phyloP scores from a whole-genome alignment of 2,113 vertebrate genomes.

The Brachyhypopomus occidentalis region DNA sequence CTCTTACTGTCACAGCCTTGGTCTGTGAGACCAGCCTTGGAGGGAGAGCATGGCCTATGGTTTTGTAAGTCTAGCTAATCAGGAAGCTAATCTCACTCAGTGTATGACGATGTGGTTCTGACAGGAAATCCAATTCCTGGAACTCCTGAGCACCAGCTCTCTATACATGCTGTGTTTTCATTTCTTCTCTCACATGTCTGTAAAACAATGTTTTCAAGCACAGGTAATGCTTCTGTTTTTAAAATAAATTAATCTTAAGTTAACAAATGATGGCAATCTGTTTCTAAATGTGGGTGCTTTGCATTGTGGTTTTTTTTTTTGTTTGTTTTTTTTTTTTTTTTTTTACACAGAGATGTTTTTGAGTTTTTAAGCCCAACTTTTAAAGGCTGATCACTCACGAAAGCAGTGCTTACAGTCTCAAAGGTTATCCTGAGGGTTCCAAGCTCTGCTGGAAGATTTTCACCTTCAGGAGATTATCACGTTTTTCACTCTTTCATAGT shows the following conservation, averaged over 20 bases:
- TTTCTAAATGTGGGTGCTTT: not conserved
- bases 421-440: no score
- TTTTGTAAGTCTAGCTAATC: not conserved
- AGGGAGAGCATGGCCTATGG: no score
- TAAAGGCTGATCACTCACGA: no score
- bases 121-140: no score
- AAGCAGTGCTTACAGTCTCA: no score
- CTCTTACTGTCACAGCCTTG: not conserved
- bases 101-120: not conserved
- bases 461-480: not conserved
- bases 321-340: no score
- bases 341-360: no score
- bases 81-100: not conserved
- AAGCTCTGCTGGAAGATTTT: no score
- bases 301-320: not conserved
- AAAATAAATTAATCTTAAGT: constrained; percentile 26
- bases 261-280: not conserved
- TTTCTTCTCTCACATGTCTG: constrained; percentile 2
- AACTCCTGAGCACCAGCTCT: not conserved
- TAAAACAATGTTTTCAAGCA: constrained; percentile 9
- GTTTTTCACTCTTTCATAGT: no score
- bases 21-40: no score
- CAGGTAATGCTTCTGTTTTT: constrained; percentile 13
- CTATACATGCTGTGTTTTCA: not conserved
- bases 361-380: no score